These are phyloP conservation scores for Sturnus vulgaris DNA, from an alignment of 2,113 vertebrate species.

Conservation along the genomic window DNA sequence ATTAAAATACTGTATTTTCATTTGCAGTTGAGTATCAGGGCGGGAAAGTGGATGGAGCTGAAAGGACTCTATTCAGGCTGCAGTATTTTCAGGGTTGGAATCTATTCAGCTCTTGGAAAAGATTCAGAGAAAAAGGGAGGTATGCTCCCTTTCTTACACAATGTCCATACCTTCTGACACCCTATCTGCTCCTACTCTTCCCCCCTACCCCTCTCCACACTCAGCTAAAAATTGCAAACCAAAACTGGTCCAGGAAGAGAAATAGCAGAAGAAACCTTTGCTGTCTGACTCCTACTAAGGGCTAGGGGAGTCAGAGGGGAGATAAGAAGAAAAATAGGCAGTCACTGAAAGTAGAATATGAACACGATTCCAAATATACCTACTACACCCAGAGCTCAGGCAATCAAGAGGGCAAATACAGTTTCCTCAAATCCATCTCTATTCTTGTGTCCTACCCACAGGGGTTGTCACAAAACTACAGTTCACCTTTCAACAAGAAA, in stretches of 20 bases:
- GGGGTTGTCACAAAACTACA: not conserved
- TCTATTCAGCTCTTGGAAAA: constrained; percentile 14
- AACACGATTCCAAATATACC: not conserved
- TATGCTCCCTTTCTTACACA: not conserved
- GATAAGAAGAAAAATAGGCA: not conserved
- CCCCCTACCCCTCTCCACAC: not conserved
- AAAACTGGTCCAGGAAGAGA: not conserved
- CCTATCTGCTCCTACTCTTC: not conserved
- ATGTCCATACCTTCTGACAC: not conserved
- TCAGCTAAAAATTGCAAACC: not conserved
- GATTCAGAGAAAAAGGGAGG: not conserved
- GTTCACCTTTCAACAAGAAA: not conserved
- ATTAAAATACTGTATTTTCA: constrained; percentile 1
- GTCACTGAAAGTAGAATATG: not conserved
- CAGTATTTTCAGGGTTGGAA: not conserved
- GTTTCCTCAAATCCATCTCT: not conserved
- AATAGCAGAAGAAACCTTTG: not conserved
- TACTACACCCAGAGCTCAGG: not conserved
- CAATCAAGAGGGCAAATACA: not conserved
- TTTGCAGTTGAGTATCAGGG: not conserved
- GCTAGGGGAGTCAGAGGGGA: not conserved
- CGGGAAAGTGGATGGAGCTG: not conserved
- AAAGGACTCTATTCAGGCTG: not conserved
- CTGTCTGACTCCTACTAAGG: not conserved
- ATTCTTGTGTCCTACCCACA: not conserved